Conservation (phyloP, 2,113 vertebrate genomes). For the Entomyzon cyanotis region DNA sequence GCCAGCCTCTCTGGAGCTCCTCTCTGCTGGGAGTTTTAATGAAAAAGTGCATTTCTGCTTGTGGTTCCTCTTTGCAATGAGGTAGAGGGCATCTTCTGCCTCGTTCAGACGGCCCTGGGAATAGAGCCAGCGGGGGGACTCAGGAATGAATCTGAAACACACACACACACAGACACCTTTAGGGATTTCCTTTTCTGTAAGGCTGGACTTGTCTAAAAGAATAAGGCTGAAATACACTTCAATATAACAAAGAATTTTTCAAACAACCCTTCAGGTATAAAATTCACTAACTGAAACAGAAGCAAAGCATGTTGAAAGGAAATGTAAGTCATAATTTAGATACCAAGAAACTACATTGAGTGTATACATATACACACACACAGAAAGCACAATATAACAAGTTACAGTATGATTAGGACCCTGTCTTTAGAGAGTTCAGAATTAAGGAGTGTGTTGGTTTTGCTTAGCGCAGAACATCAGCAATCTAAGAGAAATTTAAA, state of each 20-base stretch:
- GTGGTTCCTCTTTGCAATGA: slow-evolving; percentile 77
- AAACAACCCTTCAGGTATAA: not conserved
- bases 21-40: slow-evolving; percentile 53
- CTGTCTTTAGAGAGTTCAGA: not conserved
- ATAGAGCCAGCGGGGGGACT: slow-evolving; percentile 84
- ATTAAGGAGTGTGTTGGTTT: not conserved
- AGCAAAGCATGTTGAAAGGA: not conserved
- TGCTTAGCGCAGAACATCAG: too few species aligned
- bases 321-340: not conserved
- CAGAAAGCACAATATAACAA: not conserved
- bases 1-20: slow-evolving; percentile 48
- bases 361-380: not conserved
- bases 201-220: not conserved
- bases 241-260: not conserved
- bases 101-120: slow-evolving; percentile 78
- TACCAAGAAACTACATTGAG: not conserved
- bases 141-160: slow-evolving; percentile 80
- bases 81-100: slow-evolving; percentile 75
- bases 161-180: not conserved
- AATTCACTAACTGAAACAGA: not conserved
- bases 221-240: not conserved
- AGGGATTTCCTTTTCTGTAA: not conserved
- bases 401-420: not conserved
- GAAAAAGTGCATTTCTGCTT: slow-evolving; percentile 71
- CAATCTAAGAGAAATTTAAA: too few species aligned